Base-by-base conservation (phyloP, 35 echinoderm and acorn worm species). In the Apostichopus californicus region DNA sequence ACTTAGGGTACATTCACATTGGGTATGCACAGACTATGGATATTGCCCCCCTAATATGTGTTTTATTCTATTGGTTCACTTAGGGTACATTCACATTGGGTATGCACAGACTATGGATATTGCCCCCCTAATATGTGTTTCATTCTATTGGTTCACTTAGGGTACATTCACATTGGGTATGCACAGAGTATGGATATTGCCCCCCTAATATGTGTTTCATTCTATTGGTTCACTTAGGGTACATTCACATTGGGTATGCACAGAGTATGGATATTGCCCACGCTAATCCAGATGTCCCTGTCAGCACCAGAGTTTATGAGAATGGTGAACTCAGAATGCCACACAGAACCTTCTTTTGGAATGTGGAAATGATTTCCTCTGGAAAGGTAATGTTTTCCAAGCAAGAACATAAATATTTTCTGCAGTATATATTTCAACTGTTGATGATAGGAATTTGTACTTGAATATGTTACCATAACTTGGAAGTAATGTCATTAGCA, bases 251-350 rank as follows among this genome's bases (percentile, higher is more conserved):
- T 65, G 96, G 96, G 7, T 98, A 90, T 86, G 73, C 63, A 52
- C 96, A 98, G 34, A 91, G 63, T 18, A 72, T 98, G 18, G 80
- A 73, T 11, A 91, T 98, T 24, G 89, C 93, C 86, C 89, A 95
- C 9, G 87, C 91, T 13, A 66, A 98, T 70, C 91, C 96, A 22
- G 96, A 98, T 78, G 77, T 98, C 26, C 92, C 96, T 64, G 87
- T 98, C 78, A 98, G 91, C 60, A 98, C 86, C 18, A 81, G 83
- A 8, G 79, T 98, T 4, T 98, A 98, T 92, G 96, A 98, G 73
- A 75, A 72, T 46, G 96, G 96, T 6, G 82, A 93, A 21, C 87
- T 98, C 8, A 15, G 79, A 21, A 86, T 93, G 65, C 96, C 91
- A 20, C 77, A 54, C 23, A 70, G 96, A 57, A 92, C 96, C 0